Percentiles rank a stretch among this genome's conserved stretches.
Evolutionary conservation across 2,888 invertebrate genomes (phyloP).

Genomic region (Calliscelio sp.): DNA sequence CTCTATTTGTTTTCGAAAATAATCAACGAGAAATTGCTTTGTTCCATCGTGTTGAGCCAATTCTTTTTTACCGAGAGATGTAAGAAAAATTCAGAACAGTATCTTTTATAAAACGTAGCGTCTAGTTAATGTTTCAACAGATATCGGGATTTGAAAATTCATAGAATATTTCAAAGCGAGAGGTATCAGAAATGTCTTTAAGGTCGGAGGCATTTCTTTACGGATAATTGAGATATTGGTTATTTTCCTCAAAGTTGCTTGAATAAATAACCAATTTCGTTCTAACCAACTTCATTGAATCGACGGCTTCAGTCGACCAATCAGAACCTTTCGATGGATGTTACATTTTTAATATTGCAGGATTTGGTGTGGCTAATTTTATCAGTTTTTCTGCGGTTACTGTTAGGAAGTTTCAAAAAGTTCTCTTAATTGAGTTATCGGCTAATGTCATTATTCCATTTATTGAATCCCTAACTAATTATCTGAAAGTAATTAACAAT

Average conservation of each 20-base stretch:
- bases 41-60: background rate
- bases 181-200: constrained; percentile 25
- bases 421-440: too few relatives aligned
- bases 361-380: too few relatives aligned
- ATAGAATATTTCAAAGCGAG: constrained; percentile 33
- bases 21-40: background rate
- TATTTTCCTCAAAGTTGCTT: constrained; percentile 26
- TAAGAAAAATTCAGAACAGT: background rate
- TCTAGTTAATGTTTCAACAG: constrained; percentile 23
- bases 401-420: too few relatives aligned
- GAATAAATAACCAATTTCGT: constrained; percentile 39
- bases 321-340: background rate
- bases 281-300: constrained; percentile 4
- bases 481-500: too few relatives aligned
- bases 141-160: constrained; percentile 36
- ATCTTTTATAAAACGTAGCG: background rate
- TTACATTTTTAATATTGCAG: constrained; percentile 3
- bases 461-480: too few relatives aligned
- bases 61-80: background rate
- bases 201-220: constrained; percentile 2
- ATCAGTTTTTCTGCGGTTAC: too few relatives aligned
- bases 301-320: background rate
- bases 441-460: too few relatives aligned
- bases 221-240: constrained; percentile 37
- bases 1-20: background rate